These are phyloP conservation scores for Lomographa bimaculata DNA, from an alignment of 2,888 invertebrate genomes.

Conservation along the genomic window DNA sequence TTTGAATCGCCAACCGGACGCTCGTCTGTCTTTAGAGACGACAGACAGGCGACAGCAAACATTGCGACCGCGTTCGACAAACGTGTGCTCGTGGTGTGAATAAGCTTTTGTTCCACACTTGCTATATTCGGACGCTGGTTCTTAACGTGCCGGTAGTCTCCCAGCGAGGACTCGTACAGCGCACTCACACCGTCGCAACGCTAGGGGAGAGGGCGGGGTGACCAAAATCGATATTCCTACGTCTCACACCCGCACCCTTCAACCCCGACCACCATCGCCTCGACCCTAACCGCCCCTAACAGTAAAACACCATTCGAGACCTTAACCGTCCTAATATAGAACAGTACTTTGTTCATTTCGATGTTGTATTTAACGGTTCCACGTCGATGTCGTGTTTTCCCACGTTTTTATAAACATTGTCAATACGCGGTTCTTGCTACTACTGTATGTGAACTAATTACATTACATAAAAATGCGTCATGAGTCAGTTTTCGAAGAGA, in stretches of 20 bases:
- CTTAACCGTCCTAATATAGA: constrained; percentile 69
- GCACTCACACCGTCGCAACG: constrained; percentile 79
- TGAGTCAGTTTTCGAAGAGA: too few species aligned
- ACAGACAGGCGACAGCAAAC: constrained; percentile 22
- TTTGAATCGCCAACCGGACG: constrained; percentile 24
- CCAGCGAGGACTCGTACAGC: constrained; percentile 61
- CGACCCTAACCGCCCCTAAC: constrained; percentile 79
- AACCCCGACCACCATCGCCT: constrained; percentile 58
- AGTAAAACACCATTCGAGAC: constrained; percentile 70
- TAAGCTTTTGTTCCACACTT: constrained; percentile 57
- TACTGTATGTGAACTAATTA: constrained; percentile 5
- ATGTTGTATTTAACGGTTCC: constrained; percentile 32
- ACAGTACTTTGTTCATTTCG: constrained; percentile 52
- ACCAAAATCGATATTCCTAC: constrained; percentile 81
- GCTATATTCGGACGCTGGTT: constrained; percentile 57
- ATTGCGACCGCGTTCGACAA: constrained; percentile 43
- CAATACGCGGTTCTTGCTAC: constrained; percentile 34
- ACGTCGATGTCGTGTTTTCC: constrained; percentile 49
- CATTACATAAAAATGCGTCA: too few species aligned
- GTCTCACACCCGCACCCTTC: constrained; percentile 70
- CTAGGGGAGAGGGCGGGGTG: constrained; percentile 75
- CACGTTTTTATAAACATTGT: constrained; percentile 41
- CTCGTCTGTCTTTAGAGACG: constrained; percentile 20
- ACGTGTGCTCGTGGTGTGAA: constrained; percentile 48
- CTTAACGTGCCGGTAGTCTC: constrained; percentile 58